Evolutionary conservation across 2,797 vertebrate genomes (phyloP).

Genomic region (Ceryle rudis): DNA sequence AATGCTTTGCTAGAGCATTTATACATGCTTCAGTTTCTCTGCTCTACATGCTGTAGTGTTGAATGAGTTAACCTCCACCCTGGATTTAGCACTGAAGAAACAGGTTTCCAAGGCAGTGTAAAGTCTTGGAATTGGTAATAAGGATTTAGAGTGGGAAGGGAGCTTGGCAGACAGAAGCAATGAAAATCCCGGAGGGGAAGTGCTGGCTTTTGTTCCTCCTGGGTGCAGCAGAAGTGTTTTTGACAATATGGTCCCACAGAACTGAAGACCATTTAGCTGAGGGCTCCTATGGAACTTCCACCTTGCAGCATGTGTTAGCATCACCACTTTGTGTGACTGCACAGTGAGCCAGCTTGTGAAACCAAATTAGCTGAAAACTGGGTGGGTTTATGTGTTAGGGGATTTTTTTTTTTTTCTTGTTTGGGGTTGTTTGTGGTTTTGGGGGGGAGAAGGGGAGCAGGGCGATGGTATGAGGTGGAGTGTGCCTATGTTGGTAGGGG

Average conservation of each 20-base stretch:
- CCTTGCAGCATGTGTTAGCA: not conserved
- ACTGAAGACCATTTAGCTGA: not conserved
- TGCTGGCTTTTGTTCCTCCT: rapidly evolving
- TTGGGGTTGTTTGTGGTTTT: not conserved
- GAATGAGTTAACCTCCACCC: not conserved
- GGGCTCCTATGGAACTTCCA: not conserved
- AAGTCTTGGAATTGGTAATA: not conserved
- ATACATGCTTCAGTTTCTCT: not conserved
- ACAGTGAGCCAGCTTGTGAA: not conserved
- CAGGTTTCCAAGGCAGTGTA: not conserved
- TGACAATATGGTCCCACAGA: not conserved
- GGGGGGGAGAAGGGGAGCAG: too few relatives aligned
- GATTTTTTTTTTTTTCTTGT: too few relatives aligned
- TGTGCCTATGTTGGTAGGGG: not conserved
- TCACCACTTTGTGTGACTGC: not conserved
- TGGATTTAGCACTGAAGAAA: not conserved
- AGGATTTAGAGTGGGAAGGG: not conserved
- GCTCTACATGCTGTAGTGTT: not conserved
- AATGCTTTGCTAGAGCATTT: not conserved
- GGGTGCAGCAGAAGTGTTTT: not conserved
- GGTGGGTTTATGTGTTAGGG: too few relatives aligned
- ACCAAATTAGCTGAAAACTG: rapidly evolving
- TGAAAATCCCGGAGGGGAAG: not conserved
- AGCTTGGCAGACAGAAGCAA: not conserved
- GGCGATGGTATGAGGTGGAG: not conserved